Evolutionary conservation across 1,140 invertebrate species (phyloP).

Genomic region (Conus ventricosus): DNA sequence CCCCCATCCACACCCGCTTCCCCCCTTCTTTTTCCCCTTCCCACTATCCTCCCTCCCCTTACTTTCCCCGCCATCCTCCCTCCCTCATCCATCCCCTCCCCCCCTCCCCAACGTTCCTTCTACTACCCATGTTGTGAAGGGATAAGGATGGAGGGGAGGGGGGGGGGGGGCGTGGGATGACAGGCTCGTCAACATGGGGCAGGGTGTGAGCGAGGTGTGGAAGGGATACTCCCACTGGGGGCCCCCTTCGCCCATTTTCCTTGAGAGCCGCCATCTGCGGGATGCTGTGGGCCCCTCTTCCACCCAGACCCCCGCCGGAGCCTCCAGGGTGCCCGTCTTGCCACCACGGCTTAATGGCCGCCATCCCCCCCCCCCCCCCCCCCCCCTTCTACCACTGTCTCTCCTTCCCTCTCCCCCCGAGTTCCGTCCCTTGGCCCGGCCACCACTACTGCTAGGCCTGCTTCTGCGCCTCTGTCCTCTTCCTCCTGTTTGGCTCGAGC

Average conservation of each 20-base stretch:
- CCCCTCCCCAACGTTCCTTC: too few relatives aligned
- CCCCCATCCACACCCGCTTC: too few relatives aligned
- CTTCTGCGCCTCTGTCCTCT: too few relatives aligned
- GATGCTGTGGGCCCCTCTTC: not conserved
- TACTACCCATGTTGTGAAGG: too few relatives aligned
- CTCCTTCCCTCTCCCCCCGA: not conserved
- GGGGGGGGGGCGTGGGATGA: not conserved
- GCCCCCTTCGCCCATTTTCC: conserved; percentile 8
- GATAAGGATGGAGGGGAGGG: too few relatives aligned
- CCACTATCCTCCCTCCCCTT: too few relatives aligned
- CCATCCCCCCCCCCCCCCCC: not conserved
- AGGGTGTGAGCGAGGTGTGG: not conserved
- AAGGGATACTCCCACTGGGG: not conserved
- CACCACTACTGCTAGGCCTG: too few relatives aligned
- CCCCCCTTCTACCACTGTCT: not conserved
- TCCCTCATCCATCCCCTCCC: too few relatives aligned
- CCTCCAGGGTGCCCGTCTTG: not conserved
- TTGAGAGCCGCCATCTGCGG: conserved; percentile 18
- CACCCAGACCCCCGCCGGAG: not conserved
- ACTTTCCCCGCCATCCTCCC: not conserved
- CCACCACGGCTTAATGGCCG: not conserved
- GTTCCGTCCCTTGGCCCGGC: not conserved
- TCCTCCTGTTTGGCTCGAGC: too few relatives aligned
- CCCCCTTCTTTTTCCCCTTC: not conserved
- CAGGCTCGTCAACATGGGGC: not conserved